These are phyloP conservation scores for Cybosia mesomella DNA, from an alignment of 2,888 invertebrate species.

Conservation along the genomic window DNA sequence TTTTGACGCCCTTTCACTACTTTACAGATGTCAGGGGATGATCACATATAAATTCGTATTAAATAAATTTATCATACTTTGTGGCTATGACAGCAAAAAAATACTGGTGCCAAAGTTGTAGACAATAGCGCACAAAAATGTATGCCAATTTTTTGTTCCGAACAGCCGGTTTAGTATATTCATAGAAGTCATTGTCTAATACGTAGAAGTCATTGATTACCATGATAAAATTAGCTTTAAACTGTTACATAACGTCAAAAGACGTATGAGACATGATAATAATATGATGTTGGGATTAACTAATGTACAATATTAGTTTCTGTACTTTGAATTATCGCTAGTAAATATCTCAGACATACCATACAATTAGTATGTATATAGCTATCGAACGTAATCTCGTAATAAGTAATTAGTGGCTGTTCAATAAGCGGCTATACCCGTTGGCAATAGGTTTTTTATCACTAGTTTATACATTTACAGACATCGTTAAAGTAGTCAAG, in stretches of 20 bases:
- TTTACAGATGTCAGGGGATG: too few relatives aligned
- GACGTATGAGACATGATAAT: conserved; percentile 25
- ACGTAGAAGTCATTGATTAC: too few relatives aligned
- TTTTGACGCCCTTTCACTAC: too few relatives aligned
- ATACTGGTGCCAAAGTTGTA: too few relatives aligned
- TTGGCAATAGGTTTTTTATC: conserved; percentile 22
- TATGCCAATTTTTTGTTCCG: too few relatives aligned
- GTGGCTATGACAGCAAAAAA: too few relatives aligned
- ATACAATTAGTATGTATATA: conserved; percentile 32
- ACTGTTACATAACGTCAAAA: conserved; percentile 36
- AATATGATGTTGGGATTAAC: conserved; percentile 39
- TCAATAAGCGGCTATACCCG: conserved; percentile 35
- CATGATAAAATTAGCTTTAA: conserved; percentile 30
- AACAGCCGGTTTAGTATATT: too few relatives aligned
- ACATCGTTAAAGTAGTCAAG: conserved; percentile 3
- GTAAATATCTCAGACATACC: conserved; percentile 43
- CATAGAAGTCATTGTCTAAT: too few relatives aligned
- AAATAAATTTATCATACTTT: too few relatives aligned
- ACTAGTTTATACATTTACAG: conserved; percentile 5
- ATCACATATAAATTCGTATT: too few relatives aligned
- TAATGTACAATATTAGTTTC: conserved; percentile 44
- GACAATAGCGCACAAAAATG: too few relatives aligned
- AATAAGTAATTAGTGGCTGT: conserved; percentile 34
- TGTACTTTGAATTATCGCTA: conserved; percentile 42
- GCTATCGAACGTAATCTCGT: conserved; percentile 40